Evolutionary conservation across 2,888 invertebrate genomes (phyloP).

Genomic region (Hirtodrosophila histrioides): DNA sequence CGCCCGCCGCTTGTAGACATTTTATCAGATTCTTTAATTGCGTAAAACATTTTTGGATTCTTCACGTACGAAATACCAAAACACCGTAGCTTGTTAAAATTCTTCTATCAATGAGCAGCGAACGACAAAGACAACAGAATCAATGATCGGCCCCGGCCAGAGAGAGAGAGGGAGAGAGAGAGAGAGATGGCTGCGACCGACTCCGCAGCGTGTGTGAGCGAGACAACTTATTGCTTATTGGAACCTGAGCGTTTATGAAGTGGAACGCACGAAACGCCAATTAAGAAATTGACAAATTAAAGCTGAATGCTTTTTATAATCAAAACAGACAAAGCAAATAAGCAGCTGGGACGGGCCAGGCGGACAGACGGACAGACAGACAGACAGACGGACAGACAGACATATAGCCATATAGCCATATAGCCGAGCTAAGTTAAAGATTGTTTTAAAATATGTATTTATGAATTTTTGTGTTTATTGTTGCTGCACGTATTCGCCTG

Average conservation of each 20-base stretch:
- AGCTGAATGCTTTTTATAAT: slow-evolving; percentile 81
- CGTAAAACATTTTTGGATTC: slow-evolving; percentile 81
- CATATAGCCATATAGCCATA: slow-evolving; percentile 10
- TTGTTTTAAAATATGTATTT: slow-evolving; percentile 60
- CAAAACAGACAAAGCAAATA: slow-evolving; percentile 80
- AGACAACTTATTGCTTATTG: slow-evolving; percentile 33
- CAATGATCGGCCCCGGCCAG: slow-evolving; percentile 24
- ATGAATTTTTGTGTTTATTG: slow-evolving; percentile 44
- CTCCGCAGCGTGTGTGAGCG: slow-evolving; percentile 3
- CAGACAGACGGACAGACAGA: slow-evolving; percentile 14
- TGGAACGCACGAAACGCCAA: slow-evolving; percentile 81
- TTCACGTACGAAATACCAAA: slow-evolving; percentile 80
- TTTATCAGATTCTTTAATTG: slow-evolving; percentile 80
- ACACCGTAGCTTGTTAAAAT: slow-evolving; percentile 79
- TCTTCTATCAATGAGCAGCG: slow-evolving; percentile 78
- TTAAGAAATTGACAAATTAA: slow-evolving; percentile 80
- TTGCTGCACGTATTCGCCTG: slow-evolving; percentile 26
- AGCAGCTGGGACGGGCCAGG: slow-evolving; percentile 41
- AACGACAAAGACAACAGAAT: slow-evolving; percentile 56
- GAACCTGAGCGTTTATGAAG: slow-evolving; percentile 55
- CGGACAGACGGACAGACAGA: slow-evolving; percentile 24
- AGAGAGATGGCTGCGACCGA: neutral
- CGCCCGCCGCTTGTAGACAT: slow-evolving; percentile 77
- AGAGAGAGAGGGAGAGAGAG: slow-evolving; percentile 18
- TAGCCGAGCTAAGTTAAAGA: slow-evolving; percentile 32